These are phyloP conservation scores for Sepioteuthis lessoniana DNA, from an alignment of 2,888 invertebrate species.

Conservation along the genomic window DNA sequence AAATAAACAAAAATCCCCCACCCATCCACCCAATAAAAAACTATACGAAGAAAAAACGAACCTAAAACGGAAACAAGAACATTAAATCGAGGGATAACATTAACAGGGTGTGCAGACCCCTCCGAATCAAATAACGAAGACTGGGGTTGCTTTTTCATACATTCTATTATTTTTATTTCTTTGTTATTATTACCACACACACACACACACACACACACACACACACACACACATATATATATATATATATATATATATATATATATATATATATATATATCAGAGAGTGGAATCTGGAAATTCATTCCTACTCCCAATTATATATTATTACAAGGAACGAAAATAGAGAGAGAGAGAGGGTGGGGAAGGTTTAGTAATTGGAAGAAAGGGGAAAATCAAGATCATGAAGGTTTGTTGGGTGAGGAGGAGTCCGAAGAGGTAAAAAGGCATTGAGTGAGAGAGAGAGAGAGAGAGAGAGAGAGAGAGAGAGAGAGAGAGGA, in stretches of 20 bases:
- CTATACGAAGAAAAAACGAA: too few relatives aligned
- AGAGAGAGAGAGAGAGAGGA: not conserved
- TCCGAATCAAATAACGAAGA: constrained; percentile 17
- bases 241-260: too few relatives aligned
- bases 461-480: too few relatives aligned
- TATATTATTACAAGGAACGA: not conserved
- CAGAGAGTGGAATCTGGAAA: not conserved
- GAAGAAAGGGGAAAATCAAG: not conserved
- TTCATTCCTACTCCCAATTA: not conserved
- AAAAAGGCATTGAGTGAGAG: not conserved
- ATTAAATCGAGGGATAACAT: not conserved
- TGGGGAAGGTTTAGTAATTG: not conserved
- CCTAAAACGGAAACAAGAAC: not conserved
- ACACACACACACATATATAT: too few relatives aligned
- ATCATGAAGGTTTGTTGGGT: not conserved
- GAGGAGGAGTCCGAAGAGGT: not conserved
- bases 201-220: too few relatives aligned
- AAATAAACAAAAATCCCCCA: not conserved
- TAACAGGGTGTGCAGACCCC: not conserved
- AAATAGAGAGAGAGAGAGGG: not conserved
- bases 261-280: too few relatives aligned
- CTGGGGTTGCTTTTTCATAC: not conserved
- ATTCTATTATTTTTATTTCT: not conserved
- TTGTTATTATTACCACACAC: too few relatives aligned
- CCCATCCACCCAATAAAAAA: too few relatives aligned